A percentile compares a stretch with the other conserved stretches of the same genome.
phyloP scores from a whole-genome alignment of 2,113 vertebrate genomes.

The Australoheros scitulus region DNA sequence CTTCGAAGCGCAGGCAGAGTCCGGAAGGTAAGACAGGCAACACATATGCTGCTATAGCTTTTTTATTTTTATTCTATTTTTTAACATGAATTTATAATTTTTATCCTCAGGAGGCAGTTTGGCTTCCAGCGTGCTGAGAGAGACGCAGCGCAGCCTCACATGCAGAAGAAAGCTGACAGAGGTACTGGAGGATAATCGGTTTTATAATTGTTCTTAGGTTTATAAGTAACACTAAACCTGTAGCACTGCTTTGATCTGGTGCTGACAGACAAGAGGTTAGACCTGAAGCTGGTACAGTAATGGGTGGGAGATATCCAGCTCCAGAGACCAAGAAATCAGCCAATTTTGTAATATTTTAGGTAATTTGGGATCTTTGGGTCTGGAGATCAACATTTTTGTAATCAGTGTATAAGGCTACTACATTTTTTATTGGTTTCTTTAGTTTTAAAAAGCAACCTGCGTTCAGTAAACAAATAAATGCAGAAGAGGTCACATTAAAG shows the following conservation, averaged over 20 bases:
- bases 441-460: not conserved
- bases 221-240: not conserved
- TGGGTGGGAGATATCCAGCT: not conserved
- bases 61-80: not conserved
- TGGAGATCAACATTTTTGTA: not conserved
- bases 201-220: not conserved
- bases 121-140: conserved; percentile 46
- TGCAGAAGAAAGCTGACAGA: conserved; percentile 44
- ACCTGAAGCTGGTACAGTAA: not conserved
- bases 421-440: too few species aligned
- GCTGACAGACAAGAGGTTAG: not conserved
- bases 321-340: not conserved
- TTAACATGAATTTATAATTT: not conserved
- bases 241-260: not conserved
- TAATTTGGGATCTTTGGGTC: not conserved
- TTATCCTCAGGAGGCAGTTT: conserved; percentile 62
- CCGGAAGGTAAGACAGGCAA: conserved; percentile 66
- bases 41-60: not conserved
- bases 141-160: conserved; percentile 15
- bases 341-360: not conserved
- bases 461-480: not conserved
- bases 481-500: not conserved
- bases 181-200: conserved; percentile 6
- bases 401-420: too few species aligned
- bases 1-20: conserved; percentile 66